Evolutionary conservation across 2,113 vertebrate genomes (phyloP).

Genomic region (Xenopus borealis): DNA sequence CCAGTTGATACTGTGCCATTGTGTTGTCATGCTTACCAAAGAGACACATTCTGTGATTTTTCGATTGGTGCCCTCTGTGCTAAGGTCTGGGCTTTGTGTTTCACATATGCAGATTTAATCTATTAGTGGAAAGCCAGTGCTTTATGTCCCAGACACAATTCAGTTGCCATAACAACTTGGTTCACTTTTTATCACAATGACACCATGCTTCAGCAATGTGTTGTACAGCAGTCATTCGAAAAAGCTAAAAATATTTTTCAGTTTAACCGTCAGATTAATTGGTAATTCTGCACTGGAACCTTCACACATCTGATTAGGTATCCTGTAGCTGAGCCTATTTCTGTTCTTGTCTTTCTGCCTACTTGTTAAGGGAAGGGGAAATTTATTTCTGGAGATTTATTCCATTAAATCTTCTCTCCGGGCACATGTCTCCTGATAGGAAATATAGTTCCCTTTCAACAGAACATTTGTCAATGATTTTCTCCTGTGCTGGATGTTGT

Average conservation of each 20-base stretch:
- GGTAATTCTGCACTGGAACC: slow-evolving; percentile 9
- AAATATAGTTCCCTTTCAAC: background rate
- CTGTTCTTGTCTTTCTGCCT: background rate
- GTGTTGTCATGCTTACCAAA: background rate
- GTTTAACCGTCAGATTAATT: slow-evolving; percentile 25
- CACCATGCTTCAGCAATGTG: slow-evolving; percentile 10
- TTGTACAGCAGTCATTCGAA: slow-evolving; percentile 24
- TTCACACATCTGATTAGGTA: slow-evolving; percentile 26
- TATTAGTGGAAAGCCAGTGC: slow-evolving; percentile 20
- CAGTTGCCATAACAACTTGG: slow-evolving; percentile 42
- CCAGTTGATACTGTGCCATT: too few relatives aligned
- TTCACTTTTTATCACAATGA: slow-evolving; percentile 16
- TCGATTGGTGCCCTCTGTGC: background rate
- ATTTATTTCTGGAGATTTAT: slow-evolving; percentile 7
- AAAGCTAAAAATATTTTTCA: slow-evolving; percentile 33
- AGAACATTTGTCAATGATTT: background rate
- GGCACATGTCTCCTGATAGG: too few relatives aligned
- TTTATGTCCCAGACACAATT: slow-evolving; percentile 34
- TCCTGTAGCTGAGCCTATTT: background rate
- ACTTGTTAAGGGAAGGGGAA: background rate
- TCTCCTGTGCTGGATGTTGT: background rate
- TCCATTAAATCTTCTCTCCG: background rate
- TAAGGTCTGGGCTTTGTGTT: slow-evolving; percentile 19
- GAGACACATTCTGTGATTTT: background rate
- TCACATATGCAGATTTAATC: slow-evolving; percentile 18